A percentile compares a stretch with the other conserved stretches of the same genome.
Conservation (phyloP, 2,113 vertebrate species). For the Chaetorhynchus papuensis region DNA sequence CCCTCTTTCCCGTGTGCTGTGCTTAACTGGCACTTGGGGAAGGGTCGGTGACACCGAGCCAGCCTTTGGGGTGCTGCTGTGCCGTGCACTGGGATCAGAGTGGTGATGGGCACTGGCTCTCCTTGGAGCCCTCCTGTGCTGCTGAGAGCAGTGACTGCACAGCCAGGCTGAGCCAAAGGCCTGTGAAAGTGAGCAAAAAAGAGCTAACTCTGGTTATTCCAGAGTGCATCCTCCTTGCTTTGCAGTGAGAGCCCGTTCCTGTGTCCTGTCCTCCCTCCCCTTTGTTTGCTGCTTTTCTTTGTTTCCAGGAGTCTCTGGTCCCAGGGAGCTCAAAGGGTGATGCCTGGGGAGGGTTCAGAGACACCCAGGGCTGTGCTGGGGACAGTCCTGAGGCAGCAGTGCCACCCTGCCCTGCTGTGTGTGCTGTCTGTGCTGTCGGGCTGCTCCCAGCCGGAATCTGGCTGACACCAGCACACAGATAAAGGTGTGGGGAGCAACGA, state of each 20-base stretch:
- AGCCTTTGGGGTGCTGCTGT: neutral
- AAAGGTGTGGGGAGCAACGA: neutral
- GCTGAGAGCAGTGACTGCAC: neutral
- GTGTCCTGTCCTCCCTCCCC: neutral
- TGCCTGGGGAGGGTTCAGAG: neutral
- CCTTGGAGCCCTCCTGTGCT: neutral
- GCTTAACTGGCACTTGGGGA: accelerated
- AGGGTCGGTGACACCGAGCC: accelerated
- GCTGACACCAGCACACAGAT: neutral
- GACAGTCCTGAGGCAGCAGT: neutral
- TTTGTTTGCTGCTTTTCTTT: neutral
- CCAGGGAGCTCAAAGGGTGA: neutral
- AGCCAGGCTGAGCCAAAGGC: neutral
- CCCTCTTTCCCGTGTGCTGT: accelerated
- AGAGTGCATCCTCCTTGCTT: neutral
- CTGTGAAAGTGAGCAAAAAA: neutral
- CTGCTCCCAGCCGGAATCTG: neutral
- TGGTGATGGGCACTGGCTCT: neutral
- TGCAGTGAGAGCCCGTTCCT: neutral
- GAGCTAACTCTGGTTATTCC: neutral
- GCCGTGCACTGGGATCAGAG: accelerated
- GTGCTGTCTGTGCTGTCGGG: neutral
- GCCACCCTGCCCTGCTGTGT: neutral
- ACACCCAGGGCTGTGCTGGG: neutral
- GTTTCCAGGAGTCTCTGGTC: neutral